A percentile compares a stretch with the other conserved stretches of the same genome.
These are phyloP conservation scores for Miniopterus natalensis DNA, from an alignment of 2,113 vertebrate species.

Conservation along the genomic window DNA sequence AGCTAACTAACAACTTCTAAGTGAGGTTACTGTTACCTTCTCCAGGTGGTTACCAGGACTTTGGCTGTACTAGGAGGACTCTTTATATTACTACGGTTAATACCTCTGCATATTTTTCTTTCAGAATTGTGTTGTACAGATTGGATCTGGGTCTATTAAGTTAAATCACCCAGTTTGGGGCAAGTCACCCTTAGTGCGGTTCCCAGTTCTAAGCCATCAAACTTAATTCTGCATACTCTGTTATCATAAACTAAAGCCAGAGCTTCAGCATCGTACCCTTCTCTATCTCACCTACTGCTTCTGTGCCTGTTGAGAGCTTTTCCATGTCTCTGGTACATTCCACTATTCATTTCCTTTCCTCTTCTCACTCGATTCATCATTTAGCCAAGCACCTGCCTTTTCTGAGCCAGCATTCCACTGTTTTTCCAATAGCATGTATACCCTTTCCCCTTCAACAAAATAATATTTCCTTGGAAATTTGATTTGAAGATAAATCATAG, in stretches of 20 bases:
- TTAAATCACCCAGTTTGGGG: background rate
- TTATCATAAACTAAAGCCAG: background rate
- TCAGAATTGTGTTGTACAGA: slow-evolving; percentile 27
- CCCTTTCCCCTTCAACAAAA: background rate
- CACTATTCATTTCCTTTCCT: background rate
- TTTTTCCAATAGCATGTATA: background rate
- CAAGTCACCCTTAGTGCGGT: background rate
- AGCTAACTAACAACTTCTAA: slow-evolving; percentile 19
- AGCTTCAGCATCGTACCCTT: background rate
- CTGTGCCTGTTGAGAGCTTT: background rate
- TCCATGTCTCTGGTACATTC: background rate
- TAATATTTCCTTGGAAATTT: background rate
- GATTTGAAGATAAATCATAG: slow-evolving; percentile 28
- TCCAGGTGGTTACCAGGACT: slow-evolving; percentile 8
- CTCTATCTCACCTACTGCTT: background rate
- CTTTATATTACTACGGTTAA: slow-evolving; percentile 4
- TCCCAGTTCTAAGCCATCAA: background rate
- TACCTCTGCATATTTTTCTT: background rate
- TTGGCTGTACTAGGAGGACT: background rate
- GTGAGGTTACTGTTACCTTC: background rate
- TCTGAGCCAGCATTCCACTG: background rate
- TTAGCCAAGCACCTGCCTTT: background rate
- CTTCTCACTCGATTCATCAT: background rate
- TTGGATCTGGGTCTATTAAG: background rate
- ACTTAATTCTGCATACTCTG: background rate